These are phyloP conservation scores for Elephantulus edwardii DNA, from an alignment of 2,113 vertebrate genomes.

Conservation along the genomic window DNA sequence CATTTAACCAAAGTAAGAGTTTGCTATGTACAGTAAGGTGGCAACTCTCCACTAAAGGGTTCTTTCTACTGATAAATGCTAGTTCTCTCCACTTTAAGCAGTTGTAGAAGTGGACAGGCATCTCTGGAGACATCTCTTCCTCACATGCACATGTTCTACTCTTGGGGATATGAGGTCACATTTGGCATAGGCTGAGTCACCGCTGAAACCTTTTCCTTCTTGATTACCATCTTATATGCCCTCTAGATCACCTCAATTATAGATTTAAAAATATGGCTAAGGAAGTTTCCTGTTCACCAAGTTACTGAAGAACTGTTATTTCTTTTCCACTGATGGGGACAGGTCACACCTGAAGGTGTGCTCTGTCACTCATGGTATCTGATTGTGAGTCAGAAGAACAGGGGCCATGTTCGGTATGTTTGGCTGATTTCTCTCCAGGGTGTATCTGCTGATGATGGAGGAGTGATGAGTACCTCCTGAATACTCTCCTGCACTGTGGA, in stretches of 20 bases:
- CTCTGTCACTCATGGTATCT: neutral
- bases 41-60: neutral
- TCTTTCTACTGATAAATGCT: neutral
- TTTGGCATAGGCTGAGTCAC: neutral
- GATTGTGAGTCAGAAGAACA: neutral
- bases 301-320: neutral
- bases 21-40: neutral
- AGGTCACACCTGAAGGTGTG: neutral
- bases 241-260: neutral
- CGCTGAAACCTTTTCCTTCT: neutral
- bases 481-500: slow-evolving; percentile 74
- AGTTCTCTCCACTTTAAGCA: neutral
- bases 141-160: neutral
- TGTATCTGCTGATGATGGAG: slow-evolving; percentile 73
- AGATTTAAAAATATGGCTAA: neutral
- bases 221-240: neutral
- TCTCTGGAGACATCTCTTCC: neutral
- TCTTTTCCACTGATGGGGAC: neutral
- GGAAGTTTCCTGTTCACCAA: neutral
- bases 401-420: neutral
- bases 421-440: neutral
- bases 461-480: slow-evolving; percentile 69
- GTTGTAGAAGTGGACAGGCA: too few relatives aligned
- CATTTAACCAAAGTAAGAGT: neutral
- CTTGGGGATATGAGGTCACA: neutral